phyloP scores from a whole-genome alignment of 2,113 vertebrate species.

The Sciurus niger region DNA sequence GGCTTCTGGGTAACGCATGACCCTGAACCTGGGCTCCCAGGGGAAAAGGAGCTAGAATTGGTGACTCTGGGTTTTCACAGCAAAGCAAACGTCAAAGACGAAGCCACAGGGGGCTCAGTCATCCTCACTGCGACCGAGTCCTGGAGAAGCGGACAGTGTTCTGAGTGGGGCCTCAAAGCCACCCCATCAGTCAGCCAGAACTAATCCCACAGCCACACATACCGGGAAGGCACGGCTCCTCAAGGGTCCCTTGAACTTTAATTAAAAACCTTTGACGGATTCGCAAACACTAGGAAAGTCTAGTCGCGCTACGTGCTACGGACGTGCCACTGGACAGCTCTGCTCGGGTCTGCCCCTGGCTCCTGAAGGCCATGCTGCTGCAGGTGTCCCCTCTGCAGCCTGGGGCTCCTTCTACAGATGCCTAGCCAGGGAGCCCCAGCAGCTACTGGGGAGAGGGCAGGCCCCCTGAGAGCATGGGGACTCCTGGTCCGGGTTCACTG shows the following conservation, averaged over 20 bases:
- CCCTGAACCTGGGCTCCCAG: background rate
- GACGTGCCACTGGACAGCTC: background rate
- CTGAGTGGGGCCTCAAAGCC: background rate
- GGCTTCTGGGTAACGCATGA: too few relatives aligned
- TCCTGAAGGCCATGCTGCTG: background rate
- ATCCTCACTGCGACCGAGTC: background rate
- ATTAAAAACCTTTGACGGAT: constrained; percentile 86
- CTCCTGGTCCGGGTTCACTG: background rate
- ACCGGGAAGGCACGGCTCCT: constrained; percentile 61
- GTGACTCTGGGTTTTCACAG: background rate
- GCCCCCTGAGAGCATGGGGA: too few relatives aligned
- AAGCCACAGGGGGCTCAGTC: background rate
- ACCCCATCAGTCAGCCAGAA: constrained; percentile 77
- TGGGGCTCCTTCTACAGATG: background rate
- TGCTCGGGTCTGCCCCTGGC: background rate
- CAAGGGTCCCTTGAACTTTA: constrained; percentile 74
- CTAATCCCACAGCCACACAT: constrained; percentile 78
- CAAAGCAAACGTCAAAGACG: background rate
- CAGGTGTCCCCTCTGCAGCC: background rate
- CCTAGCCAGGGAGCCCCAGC: too few relatives aligned
- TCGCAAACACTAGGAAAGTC: constrained; percentile 68
- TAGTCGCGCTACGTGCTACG: background rate
- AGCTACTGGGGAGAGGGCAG: background rate
- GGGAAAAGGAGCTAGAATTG: background rate
- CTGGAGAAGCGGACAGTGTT: background rate